These are phyloP conservation scores for Hyaena hyaena DNA, from an alignment of 2,113 vertebrate genomes.

Conservation along the genomic window DNA sequence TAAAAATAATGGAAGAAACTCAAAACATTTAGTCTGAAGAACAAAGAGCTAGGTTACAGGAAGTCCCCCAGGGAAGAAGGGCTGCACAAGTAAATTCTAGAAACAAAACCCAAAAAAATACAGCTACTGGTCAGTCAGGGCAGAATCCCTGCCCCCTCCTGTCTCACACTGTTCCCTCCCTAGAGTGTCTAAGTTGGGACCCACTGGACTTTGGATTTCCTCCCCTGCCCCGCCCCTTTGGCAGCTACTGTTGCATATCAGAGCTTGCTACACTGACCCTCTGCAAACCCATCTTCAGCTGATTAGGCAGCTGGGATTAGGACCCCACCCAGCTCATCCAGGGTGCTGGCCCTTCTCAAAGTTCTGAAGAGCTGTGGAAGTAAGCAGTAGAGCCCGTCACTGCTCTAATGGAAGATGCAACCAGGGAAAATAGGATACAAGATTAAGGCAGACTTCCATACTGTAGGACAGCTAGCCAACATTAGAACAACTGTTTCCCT, in stretches of 20 bases:
- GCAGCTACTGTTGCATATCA: neutral
- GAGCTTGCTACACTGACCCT: neutral
- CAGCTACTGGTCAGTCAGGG: neutral
- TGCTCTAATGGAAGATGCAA: neutral
- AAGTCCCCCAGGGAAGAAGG: neutral
- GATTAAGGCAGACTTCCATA: neutral
- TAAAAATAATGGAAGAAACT: neutral
- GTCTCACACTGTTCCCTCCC: neutral
- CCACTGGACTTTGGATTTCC: neutral
- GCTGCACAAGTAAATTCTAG: neutral
- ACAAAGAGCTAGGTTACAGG: neutral
- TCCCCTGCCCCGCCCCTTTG: neutral
- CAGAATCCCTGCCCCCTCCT: neutral
- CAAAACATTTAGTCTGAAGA: neutral
- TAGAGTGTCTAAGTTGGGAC: neutral
- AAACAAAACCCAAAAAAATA: neutral
- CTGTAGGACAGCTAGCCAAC: neutral
- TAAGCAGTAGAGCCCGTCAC: neutral
- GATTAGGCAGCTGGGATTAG: neutral
- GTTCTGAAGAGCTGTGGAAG: neutral
- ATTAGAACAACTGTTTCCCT: neutral
- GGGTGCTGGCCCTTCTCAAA: neutral
- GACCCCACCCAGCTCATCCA: neutral
- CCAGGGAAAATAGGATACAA: neutral
- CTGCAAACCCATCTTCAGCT: neutral